Evolutionary conservation across 2,113 vertebrate genomes (phyloP), one percentile per base, ranked within the genome.

Genomic region (Pelecanus crispus): DNA sequence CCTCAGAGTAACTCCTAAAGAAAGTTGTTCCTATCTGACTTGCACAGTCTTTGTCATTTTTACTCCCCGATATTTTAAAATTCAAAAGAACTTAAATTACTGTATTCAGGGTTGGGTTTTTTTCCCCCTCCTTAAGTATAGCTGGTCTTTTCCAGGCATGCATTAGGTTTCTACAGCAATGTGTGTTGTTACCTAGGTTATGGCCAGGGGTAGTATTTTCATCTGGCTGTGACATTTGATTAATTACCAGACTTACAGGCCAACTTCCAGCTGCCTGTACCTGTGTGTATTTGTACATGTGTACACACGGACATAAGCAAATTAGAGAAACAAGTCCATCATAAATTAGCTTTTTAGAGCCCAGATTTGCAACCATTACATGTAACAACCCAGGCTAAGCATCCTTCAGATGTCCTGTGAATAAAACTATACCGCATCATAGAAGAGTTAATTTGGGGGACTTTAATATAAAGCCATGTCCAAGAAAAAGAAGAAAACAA

Each of bases 201-300:
- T 62, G 58, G 28, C 28, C 59, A 88, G 32, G 40, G 49, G 45
- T 7, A 68, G 44, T 49, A 34, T 81, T 86, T 86, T 92, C 42
- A 61, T 70, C 82, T 65, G 34, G 36, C 28, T 83, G 67, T 77
- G 92, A 44, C 45, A 80, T 80, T 68, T 88, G 42, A 86, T 94
- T 87, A 72, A 56, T 55, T 38, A 52, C 8, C 17, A 86, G 86
- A 86, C 79, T 75, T 63, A 45, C 7, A 81, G 65, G 42, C 34
- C 29, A 55, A 29, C 42, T 81, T 80, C 36, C 71, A 94, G 53
- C 71, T 45, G 36, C 25, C 44, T 75, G 38, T 44, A 56, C 29
- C 13, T 62, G 13, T 28, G 42, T 86, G 56, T 36, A 56, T 58
- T n/a, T 65, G 13, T 45, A 52, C 19, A 26, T 29, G 34, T 20